These are phyloP conservation scores for Aethes cnicana DNA, from an alignment of 2,888 invertebrate species.

Conservation along the genomic window DNA sequence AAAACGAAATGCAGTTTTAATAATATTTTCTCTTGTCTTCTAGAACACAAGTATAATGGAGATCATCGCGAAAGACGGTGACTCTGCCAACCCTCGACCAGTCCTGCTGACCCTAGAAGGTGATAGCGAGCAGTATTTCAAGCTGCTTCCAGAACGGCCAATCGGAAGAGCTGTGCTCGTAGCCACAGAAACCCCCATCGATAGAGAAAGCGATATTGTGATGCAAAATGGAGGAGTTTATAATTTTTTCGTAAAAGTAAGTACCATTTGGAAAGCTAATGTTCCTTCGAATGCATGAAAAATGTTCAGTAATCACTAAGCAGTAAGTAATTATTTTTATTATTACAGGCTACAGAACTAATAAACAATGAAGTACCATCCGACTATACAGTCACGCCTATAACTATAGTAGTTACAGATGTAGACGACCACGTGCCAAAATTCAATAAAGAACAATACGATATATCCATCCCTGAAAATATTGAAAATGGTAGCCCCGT, in stretches of 20 bases:
- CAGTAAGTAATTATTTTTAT: no score
- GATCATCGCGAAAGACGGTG: slow-evolving; percentile 90
- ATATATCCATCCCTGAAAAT: slow-evolving; percentile 89
- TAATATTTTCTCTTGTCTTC: slow-evolving; percentile 34
- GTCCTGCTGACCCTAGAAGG: slow-evolving; percentile 86
- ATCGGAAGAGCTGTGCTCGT: slow-evolving; percentile 82
- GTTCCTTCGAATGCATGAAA: no score
- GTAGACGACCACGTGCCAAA: slow-evolving; percentile 89
- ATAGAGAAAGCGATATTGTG: slow-evolving; percentile 88
- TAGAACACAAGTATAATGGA: slow-evolving; percentile 85
- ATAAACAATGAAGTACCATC: slow-evolving; percentile 87
- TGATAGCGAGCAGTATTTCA: slow-evolving; percentile 86
- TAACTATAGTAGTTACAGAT: slow-evolving; percentile 90
- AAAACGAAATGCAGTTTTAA: no score
- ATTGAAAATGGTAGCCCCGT: slow-evolving; percentile 86
- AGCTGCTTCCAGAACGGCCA: slow-evolving; percentile 80
- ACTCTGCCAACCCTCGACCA: slow-evolving; percentile 87
- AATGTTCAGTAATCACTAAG: no score
- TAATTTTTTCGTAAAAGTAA: slow-evolving; percentile 84
- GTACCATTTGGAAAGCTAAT: no score
- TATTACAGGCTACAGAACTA: slow-evolving; percentile 84
- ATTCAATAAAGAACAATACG: slow-evolving; percentile 85
- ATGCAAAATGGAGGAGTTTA: slow-evolving; percentile 91
- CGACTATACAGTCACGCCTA: slow-evolving; percentile 85
- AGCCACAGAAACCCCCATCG: slow-evolving; percentile 85